Conservation (phyloP, 2,888 invertebrate species). For the Alloscopus bannaensis region DNA sequence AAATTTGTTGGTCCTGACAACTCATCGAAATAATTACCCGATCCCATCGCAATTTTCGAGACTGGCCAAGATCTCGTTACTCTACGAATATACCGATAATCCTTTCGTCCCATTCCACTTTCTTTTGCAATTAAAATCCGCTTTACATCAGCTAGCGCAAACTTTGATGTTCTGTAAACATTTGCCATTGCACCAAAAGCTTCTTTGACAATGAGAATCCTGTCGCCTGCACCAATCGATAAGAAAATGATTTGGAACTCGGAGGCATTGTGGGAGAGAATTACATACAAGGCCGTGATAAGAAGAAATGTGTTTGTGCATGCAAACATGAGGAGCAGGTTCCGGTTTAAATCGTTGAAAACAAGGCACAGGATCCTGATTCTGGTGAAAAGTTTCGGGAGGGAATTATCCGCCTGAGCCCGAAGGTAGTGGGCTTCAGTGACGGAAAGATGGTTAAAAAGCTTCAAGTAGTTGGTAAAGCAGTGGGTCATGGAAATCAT, state of each 20-base stretch:
- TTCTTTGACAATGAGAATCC: neutral
- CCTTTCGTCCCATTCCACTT: neutral
- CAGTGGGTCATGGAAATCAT: slow-evolving; percentile 1
- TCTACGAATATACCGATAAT: too few relatives aligned
- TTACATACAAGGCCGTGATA: neutral
- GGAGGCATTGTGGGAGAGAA: neutral
- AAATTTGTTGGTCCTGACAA: neutral
- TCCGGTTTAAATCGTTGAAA: neutral
- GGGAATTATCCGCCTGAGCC: neutral
- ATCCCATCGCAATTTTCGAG: neutral
- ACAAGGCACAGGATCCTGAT: neutral
- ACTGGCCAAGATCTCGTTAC: neutral
- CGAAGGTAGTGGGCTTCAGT: neutral
- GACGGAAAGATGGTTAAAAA: neutral
- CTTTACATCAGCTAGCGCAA: neutral
- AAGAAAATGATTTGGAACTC: neutral
- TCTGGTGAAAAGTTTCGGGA: neutral
- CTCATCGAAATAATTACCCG: slow-evolving; percentile 5
- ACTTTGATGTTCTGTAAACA: neutral
- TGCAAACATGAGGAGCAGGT: neutral
- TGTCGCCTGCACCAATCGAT: neutral
- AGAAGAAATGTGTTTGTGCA: neutral
- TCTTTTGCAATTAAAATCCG: neutral
- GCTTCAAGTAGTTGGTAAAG: slow-evolving; percentile 1
- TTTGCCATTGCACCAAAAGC: slow-evolving; percentile 1